Base-by-base conservation (phyloP, 2,113 vertebrate species). In the Lophochroa leadbeateri region DNA sequence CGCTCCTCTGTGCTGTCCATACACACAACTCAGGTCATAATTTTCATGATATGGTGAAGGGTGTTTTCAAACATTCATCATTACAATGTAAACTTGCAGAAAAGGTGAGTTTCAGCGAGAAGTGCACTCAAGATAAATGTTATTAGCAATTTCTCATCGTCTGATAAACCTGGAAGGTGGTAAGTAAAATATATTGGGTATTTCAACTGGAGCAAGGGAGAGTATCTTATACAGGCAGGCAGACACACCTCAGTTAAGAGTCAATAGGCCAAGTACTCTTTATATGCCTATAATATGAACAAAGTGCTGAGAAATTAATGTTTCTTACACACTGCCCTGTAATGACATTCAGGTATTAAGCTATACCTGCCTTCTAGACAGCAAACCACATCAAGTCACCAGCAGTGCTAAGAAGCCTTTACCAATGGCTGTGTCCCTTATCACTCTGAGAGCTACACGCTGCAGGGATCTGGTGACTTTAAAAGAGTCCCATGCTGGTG, bases 311-410 rank as follows among this genome's bases (percentile, higher is more conserved):
- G 25, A 77, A 69, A 81, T 92, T 90, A 78, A 28, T 86, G 63
- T 52, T 97, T 96, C 57, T 95, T 94, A 90, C 81, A 85, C 23
- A 74, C 21, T 55, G 33, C 21, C 72, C 39, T 70, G 64, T 47
- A 53, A 43, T 10, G 49, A 65, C 71, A 72, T 85, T 92, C 49
- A 86, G 71, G 52, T 49, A 86, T 92, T 71, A 65, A 90, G 74
- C 57, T 96, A 25, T 80, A 88, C 64, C 72, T 95, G 74, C 74
- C 94, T 96, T 97, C 46, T 81, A 75, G 94, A 60, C 27, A 68
- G 41, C 25, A 74, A 89, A 83, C 27, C 55, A 92, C 27, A 92
- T 69, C 18, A 75, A 70, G 65, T 39, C 37, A 70, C 28, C 69
- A 35, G 37, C 55, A 83, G 64, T 2, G 2, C 84, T 76, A 78